These are phyloP conservation scores for Nyctereutes procyonoides DNA, from an alignment of 2,113 vertebrate species.

Conservation along the genomic window DNA sequence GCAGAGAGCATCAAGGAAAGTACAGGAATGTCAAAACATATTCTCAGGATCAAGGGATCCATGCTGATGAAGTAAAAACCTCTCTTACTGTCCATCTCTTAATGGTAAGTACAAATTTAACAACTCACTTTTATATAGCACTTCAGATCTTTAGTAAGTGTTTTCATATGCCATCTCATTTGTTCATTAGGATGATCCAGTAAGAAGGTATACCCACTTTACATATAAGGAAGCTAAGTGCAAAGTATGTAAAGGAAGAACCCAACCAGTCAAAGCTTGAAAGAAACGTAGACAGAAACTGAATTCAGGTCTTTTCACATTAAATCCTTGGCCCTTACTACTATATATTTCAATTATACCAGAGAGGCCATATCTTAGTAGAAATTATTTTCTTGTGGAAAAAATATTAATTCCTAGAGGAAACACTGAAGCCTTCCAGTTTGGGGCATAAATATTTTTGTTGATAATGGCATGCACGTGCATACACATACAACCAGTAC, in stretches of 20 bases:
- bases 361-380: background rate
- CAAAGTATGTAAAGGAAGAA: background rate
- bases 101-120: background rate
- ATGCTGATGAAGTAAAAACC: background rate
- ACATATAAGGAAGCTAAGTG: background rate
- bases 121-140: background rate
- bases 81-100: background rate
- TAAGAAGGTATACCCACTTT: background rate
- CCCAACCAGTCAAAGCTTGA: background rate
- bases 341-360: background rate
- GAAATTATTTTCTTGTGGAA: background rate
- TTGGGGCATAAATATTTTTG: background rate
- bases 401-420: background rate
- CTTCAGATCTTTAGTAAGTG: background rate
- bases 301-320: background rate
- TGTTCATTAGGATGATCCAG: background rate
- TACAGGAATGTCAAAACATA: background rate
- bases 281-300: background rate
- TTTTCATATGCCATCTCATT: background rate
- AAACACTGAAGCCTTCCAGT: background rate
- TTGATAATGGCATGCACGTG: background rate
- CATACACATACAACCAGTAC: background rate
- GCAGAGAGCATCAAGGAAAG: background rate
- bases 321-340: background rate
- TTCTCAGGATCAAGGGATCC: background rate